These are phyloP conservation scores for Huso huso DNA, from an alignment of 2,797 vertebrate species.

Conservation along the genomic window DNA sequence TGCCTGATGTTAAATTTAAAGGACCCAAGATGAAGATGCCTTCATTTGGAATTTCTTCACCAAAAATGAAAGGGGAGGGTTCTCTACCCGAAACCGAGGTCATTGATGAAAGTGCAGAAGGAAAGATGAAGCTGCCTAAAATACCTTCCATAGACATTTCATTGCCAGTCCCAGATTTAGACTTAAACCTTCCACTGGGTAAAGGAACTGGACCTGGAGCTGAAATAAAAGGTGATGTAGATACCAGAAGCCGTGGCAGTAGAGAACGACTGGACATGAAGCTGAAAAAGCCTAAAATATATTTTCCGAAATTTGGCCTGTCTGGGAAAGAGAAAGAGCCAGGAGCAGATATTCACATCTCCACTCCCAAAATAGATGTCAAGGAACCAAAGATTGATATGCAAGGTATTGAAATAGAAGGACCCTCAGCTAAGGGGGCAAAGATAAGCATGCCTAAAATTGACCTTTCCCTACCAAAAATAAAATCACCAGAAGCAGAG, in stretches of 20 bases:
- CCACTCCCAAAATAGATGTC: slow-evolving; percentile 12
- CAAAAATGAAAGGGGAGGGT: slow-evolving; percentile 42
- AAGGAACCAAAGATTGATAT: slow-evolving; percentile 25
- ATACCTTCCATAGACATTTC: slow-evolving; percentile 47
- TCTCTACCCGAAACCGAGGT: slow-evolving; percentile 23
- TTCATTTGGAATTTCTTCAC: slow-evolving; percentile 53
- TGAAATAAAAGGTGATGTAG: neutral
- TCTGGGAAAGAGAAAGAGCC: too few species aligned
- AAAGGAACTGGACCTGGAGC: slow-evolving; percentile 7
- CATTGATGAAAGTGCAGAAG: slow-evolving; percentile 23
- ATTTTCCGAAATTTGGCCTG: too few species aligned
- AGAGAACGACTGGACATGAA: too few species aligned
- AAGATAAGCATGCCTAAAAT: slow-evolving; percentile 43
- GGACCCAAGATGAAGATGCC: slow-evolving; percentile 50
- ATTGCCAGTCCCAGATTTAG: slow-evolving; percentile 23
- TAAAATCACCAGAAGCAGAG: neutral
- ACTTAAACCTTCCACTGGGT: slow-evolving; percentile 15
- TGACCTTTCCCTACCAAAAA: slow-evolving; percentile 14
- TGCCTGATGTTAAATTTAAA: slow-evolving; percentile 35
- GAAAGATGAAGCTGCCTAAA: slow-evolving; percentile 33
- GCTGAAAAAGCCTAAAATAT: too few species aligned
- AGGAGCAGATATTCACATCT: too few species aligned
- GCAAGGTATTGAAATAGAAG: slow-evolving; percentile 20
- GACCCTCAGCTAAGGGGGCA: slow-evolving; percentile 25
- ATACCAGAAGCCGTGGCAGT: too few species aligned